These are phyloP conservation scores for Caradrina kadenii DNA, from an alignment of 2,888 invertebrate genomes.

Conservation along the genomic window DNA sequence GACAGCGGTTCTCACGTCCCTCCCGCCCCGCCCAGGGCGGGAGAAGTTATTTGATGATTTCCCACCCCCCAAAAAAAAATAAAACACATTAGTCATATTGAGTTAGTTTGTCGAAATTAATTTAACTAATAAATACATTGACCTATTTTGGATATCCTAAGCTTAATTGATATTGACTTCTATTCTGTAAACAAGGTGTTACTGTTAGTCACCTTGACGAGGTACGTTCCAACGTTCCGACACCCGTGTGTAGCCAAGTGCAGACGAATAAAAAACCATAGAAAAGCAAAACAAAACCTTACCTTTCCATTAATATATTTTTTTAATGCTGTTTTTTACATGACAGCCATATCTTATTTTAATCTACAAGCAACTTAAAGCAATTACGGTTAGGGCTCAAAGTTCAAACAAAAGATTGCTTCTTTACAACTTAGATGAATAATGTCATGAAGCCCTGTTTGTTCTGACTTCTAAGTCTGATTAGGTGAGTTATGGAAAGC, in stretches of 20 bases:
- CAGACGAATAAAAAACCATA: not conserved
- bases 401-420: conserved; percentile 50
- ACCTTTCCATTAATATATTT: not conserved
- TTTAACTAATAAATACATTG: too few relatives aligned
- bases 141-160: too few relatives aligned
- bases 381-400: conserved; percentile 29
- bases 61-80: too few relatives aligned
- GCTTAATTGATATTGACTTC: too few relatives aligned
- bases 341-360: conserved; percentile 21
- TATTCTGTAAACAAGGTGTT: too few relatives aligned
- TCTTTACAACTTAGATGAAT: conserved; percentile 49
- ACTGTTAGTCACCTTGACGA: too few relatives aligned
- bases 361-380: conserved; percentile 31
- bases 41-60: too few relatives aligned
- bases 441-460: conserved; percentile 47
- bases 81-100: too few relatives aligned
- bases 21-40: too few relatives aligned
- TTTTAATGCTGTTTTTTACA: conserved; percentile 9
- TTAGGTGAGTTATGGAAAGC: conserved; percentile 40
- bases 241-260: not conserved
- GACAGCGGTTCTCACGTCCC: too few relatives aligned
- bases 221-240: too few relatives aligned
- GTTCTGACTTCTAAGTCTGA: conserved; percentile 45
- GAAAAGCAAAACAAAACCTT: not conserved
- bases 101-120: too few relatives aligned